Evolutionary conservation across 1,140 invertebrate genomes (phyloP), one percentile per base, ranked within the genome.

Genomic region (Polyergus mexicanus): DNA sequence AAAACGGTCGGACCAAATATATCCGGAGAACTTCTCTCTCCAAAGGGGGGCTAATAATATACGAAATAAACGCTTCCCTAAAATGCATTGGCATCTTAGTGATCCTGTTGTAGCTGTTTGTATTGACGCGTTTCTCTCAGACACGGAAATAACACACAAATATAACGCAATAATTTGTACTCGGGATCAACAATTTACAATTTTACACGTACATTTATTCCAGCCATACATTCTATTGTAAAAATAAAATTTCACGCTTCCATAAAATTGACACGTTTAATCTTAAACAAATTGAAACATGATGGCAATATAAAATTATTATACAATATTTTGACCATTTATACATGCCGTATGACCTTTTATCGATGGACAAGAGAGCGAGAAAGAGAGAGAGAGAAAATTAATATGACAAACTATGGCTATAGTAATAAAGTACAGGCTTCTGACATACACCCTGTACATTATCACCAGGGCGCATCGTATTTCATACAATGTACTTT

Each of bases 1-100:
- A 62, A 80, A 69, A n/a, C 13, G 68, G 35, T 44, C 38, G 38
- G n/a, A 28, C 25, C 66, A 69, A 81, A 81, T 44, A 72, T 72
- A 80, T 80, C 47, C 47, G 22, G 44, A 44, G 16, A 38, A 81
- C 6, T 74, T 51, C 16, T 51, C 47, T 44, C 8, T 47, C 35
- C 11, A 38, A 56, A 74, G 25, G 25, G 13, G 13, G 47, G 38
- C 68, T 74, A 83, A 74, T 74, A 74, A 83, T 60, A 63, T 19
- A 47, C 38, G n/a, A 74, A 74, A 47, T 74, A 22, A 74, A 83
- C 38, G 38, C 25, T 81, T 81, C 54, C 13, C 25, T 10, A 44
- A 25, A 80, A 56, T 41, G 65, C 65, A 13, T 83, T 62, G 35
- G n/a, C 16, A 54, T 78, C 25, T 28, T 28, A 22, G 6, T 51